phyloP scores from a whole-genome alignment of 1,140 invertebrate genomes.

The Cylas formicarius region DNA sequence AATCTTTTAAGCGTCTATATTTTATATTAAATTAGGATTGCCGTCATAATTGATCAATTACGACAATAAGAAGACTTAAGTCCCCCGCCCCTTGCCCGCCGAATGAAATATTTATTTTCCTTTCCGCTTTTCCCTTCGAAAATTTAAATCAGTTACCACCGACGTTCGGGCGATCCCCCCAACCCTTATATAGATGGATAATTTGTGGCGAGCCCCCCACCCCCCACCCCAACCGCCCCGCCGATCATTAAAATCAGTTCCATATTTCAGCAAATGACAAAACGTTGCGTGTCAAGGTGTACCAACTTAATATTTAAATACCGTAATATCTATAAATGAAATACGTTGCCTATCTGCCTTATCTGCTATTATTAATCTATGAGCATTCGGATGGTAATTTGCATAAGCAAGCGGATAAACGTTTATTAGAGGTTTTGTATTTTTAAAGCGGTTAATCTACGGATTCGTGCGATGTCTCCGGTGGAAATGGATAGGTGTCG shows the following conservation, averaged over 20 bases:
- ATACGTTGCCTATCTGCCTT: no score
- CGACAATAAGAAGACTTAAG: neutral
- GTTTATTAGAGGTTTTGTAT: no score
- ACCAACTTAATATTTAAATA: slow-evolving; percentile 5
- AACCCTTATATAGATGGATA: neutral
- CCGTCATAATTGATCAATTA: no score
- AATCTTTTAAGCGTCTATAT: no score
- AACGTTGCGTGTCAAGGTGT: slow-evolving; percentile 4
- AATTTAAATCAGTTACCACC: neutral
- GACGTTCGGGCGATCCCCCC: neutral
- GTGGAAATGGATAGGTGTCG: no score
- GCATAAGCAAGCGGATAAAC: no score
- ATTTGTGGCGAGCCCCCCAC: no score
- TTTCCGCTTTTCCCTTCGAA: slow-evolving; percentile 1
- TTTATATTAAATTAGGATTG: no score
- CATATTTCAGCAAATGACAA: slow-evolving; percentile 5
- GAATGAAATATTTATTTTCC: neutral
- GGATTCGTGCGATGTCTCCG: no score
- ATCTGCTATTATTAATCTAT: no score
- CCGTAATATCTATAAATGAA: slow-evolving; percentile 2
- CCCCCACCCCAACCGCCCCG: neutral
- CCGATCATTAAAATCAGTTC: slow-evolving; percentile 4
- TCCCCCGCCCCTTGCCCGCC: neutral
- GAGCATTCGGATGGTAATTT: no score
- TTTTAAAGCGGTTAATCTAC: no score